Percentiles rank a stretch among this genome's conserved stretches.
These are phyloP conservation scores for Nesidiocoris tenuis DNA, from an alignment of 2,888 invertebrate species.

Conservation along the genomic window DNA sequence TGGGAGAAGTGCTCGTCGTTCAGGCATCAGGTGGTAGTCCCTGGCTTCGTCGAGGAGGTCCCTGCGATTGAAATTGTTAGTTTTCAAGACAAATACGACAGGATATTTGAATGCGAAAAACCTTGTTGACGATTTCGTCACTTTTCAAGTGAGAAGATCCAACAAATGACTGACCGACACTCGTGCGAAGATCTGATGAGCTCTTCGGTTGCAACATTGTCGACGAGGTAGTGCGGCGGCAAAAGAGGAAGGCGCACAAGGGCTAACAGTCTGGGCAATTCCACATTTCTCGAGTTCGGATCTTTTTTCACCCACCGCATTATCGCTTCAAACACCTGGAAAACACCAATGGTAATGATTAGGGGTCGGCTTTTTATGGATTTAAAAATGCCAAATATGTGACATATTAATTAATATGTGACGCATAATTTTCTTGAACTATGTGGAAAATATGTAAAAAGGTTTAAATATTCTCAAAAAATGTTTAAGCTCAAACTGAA, in stretches of 20 bases:
- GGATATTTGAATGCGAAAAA: too few relatives aligned
- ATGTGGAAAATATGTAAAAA: too few relatives aligned
- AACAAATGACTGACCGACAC: slow-evolving; percentile 61
- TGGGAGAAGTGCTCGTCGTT: slow-evolving; percentile 72
- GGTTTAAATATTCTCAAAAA: too few relatives aligned
- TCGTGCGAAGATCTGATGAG: slow-evolving; percentile 73
- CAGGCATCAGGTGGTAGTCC: slow-evolving; percentile 85
- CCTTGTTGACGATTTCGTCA: too few relatives aligned
- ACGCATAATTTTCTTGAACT: too few relatives aligned
- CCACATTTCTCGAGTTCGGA: slow-evolving; percentile 59
- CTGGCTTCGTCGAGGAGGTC: slow-evolving; percentile 84
- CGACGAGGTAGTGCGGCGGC: slow-evolving; percentile 77
- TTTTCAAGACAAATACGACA: neutral
- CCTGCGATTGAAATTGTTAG: slow-evolving; percentile 53
- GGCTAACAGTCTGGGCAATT: slow-evolving; percentile 70
- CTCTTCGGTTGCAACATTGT: slow-evolving; percentile 76
- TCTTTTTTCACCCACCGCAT: slow-evolving; percentile 76
- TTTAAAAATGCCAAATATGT: too few relatives aligned
- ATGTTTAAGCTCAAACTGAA: too few relatives aligned
- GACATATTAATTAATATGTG: too few relatives aligned
- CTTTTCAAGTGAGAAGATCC: too few relatives aligned
- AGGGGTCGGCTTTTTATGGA: too few relatives aligned
- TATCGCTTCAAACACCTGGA: slow-evolving; percentile 75
- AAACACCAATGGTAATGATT: neutral
- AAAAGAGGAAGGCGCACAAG: slow-evolving; percentile 77